Percentiles rank a stretch among this genome's conserved stretches.
phyloP scores from a whole-genome alignment of 2,888 invertebrate genomes.

The Cryptosula pallasiana region DNA sequence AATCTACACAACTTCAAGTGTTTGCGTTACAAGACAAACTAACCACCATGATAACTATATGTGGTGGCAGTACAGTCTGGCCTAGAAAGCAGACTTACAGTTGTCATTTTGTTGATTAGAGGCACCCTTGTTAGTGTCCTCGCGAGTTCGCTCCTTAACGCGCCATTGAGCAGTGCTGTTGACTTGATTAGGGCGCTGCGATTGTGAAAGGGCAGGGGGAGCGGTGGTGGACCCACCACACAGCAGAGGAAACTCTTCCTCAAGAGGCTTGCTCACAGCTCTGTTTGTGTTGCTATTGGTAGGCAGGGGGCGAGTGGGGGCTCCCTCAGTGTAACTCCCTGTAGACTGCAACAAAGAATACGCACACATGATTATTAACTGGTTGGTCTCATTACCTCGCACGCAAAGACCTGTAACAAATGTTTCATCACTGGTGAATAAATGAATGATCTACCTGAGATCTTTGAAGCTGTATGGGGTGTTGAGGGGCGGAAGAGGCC shows the following conservation, averaged over 20 bases:
- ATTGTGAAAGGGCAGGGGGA: not conserved
- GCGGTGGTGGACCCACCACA: not conserved
- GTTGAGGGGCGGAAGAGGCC: not conserved
- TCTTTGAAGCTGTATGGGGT: slow-evolving; percentile 10
- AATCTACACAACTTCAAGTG: too few relatives aligned
- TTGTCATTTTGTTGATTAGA: not conserved
- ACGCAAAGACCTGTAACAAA: too few relatives aligned
- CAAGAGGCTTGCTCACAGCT: not conserved
- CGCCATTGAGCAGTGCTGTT: slow-evolving; percentile 17
- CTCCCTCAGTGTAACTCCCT: not conserved
- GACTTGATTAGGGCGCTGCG: not conserved
- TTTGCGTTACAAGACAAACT: too few relatives aligned
- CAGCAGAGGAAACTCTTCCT: slow-evolving; percentile 13
- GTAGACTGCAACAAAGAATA: slow-evolving; percentile 20
- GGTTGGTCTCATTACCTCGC: too few relatives aligned
- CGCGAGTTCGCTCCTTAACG: not conserved
- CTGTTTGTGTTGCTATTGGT: not conserved
- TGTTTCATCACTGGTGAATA: too few relatives aligned
- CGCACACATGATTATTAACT: too few relatives aligned
- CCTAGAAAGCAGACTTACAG: slow-evolving; percentile 6
- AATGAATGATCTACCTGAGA: too few relatives aligned
- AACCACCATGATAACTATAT: too few relatives aligned
- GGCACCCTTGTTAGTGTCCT: not conserved
- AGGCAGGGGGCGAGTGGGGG: not conserved
- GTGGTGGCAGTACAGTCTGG: too few relatives aligned